Conservation (phyloP, 2,797 vertebrate genomes). For the Thalassophryne amazonica region DNA sequence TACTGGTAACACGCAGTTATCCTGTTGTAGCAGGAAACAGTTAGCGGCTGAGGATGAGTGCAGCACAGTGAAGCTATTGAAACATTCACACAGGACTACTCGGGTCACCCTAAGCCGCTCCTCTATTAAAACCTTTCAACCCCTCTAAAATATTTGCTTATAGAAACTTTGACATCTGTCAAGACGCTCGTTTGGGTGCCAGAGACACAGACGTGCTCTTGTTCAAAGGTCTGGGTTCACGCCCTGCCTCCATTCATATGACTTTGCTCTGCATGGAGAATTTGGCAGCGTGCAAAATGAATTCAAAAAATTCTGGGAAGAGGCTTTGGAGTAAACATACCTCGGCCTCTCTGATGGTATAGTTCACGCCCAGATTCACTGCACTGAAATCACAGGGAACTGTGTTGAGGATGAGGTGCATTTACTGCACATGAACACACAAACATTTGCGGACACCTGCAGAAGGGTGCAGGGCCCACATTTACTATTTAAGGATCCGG, state of each 20-base stretch:
- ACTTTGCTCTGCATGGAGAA: neutral
- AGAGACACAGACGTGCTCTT: conserved; percentile 24
- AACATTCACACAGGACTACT: no score
- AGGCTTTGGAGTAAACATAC: conserved; percentile 45
- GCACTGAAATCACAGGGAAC: conserved; percentile 19
- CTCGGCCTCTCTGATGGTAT: conserved; percentile 33
- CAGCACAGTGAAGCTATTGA: neutral
- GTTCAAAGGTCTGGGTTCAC: conserved; percentile 13
- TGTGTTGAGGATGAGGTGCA: conserved; percentile 26
- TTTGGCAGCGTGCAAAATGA: conserved; percentile 35
- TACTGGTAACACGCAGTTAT: conserved; percentile 5
- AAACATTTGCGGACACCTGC: neutral
- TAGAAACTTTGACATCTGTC: conserved; percentile 25
- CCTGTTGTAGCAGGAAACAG: neutral
- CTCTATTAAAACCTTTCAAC: neutral
- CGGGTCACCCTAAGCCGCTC: neutral
- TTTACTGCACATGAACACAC: neutral
- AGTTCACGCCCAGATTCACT: conserved; percentile 47
- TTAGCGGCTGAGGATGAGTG: neutral
- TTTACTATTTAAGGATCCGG: no score
- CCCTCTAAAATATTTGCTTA: conserved; percentile 15
- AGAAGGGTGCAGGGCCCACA: no score
- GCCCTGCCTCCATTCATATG: conserved; percentile 11
- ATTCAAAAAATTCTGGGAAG: conserved; percentile 64
- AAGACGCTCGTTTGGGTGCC: neutral